phyloP scores from a whole-genome alignment of 2,113 vertebrate species.

The Caracal caracal region DNA sequence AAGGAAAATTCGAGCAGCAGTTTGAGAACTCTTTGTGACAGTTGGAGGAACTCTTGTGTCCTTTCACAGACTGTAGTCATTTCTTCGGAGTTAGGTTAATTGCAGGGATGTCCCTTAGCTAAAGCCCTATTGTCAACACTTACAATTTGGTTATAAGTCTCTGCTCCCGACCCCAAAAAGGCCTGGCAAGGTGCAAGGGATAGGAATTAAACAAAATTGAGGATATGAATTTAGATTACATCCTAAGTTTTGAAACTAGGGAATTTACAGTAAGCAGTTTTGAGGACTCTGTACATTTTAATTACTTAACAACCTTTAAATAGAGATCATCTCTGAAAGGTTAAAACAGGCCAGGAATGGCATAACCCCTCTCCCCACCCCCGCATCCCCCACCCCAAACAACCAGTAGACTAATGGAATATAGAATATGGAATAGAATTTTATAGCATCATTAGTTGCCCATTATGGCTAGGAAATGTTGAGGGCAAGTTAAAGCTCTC shows the following conservation, averaged over 20 bases:
- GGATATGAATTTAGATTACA: not conserved
- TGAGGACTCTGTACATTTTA: conserved; percentile 6
- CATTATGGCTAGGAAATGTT: not conserved
- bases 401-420: not conserved
- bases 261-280: conserved; percentile 19
- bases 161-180: not conserved
- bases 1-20: not conserved
- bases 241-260: conserved; percentile 13
- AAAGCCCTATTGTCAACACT: not conserved
- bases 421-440: not conserved
- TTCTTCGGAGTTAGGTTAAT: conserved; percentile 36
- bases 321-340: conserved; percentile 39
- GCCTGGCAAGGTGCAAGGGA: not conserved
- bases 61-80: not conserved
- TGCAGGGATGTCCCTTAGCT: not conserved
- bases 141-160: conserved; percentile 19
- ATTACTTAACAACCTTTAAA: conserved; percentile 33
- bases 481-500: conserved; percentile 4
- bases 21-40: not conserved
- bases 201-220: conserved; percentile 43
- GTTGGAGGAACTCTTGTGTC: not conserved
- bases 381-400: not conserved
- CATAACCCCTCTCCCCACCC: not conserved
- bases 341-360: conserved; percentile 3
- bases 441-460: not conserved